Evolutionary conservation across 92 coral and sea anemone species (phyloP).

Genomic region (Zoanthus sociatus): DNA sequence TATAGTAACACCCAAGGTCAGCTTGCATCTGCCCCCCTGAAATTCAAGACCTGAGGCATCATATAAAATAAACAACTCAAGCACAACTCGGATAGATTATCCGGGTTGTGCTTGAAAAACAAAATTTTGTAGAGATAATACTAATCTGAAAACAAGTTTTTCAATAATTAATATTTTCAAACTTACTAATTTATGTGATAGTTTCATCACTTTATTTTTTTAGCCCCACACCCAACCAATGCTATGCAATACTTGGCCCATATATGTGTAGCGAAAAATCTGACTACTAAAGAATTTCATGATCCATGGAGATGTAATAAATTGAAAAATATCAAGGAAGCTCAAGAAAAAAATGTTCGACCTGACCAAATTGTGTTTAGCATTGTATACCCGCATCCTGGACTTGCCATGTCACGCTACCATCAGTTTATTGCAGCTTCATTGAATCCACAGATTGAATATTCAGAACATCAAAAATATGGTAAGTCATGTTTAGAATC

Average conservation of each 20-base stretch:
- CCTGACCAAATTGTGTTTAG: constrained; percentile 55
- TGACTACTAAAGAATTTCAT: neutral
- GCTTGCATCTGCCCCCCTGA: no score
- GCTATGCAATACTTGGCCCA: constrained; percentile 55
- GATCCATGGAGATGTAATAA: constrained; percentile 43
- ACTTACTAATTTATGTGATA: no score
- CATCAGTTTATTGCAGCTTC: constrained; percentile 62
- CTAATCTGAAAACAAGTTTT: no score
- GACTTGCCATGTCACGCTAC: constrained; percentile 62
- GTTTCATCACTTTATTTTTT: neutral
- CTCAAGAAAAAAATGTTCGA: neutral
- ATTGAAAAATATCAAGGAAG: constrained; percentile 30
- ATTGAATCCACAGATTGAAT: constrained; percentile 35
- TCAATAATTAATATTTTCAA: no score
- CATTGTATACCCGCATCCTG: constrained; percentile 56
- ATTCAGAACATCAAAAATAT: neutral
- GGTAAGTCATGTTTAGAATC: neutral
- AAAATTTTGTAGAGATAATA: no score
- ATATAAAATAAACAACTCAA: no score
- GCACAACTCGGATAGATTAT: no score
- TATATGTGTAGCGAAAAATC: constrained; percentile 23
- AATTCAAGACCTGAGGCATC: no score
- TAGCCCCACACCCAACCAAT: constrained; percentile 68
- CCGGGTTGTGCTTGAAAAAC: no score
- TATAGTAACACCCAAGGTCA: no score